Evolutionary conservation across 2,888 invertebrate species (phyloP), one percentile per base, ranked within the genome.

Genomic region (Lissonota sp.): DNA sequence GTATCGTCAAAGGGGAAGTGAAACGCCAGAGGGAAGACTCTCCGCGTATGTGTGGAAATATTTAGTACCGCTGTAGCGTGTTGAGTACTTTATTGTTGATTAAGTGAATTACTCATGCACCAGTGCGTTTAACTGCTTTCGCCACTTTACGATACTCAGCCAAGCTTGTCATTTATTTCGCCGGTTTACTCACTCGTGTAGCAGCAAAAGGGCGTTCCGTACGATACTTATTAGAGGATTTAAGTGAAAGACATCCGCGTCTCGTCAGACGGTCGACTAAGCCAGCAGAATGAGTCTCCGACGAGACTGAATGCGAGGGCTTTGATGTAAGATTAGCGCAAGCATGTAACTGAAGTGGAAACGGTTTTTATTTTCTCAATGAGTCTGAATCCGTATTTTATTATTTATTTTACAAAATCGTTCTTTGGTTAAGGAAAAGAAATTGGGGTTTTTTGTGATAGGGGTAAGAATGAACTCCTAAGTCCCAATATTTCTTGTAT

Each of bases 101-200:
- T 77, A 77, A 77, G 57, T 62, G 57, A 62, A 58, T 77, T 55
- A 76, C 70, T 76, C 57, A 40, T 64, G 70, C 63, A 40, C 70
- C 55, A 63, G 55, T 70, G 63, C 70, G 63, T 70, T 76, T 77
- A 57, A 77, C 57, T 46, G 63, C 42, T 39, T 49, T 40, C 46
- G n/a, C 39, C 40, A 70, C 49, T 77, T 70, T 77, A 77, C 63
- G 76, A 70, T 57, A 64, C 49, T 64, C 63, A 6, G 26, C 12
- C 12, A 51, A 39, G 49, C 8, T 40, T 10, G n/a, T 12, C 46
- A 12, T 14, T 37, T 40, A 14, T 14, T 26, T 26, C 26, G 26
- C 26, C 3, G 26, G 26, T 26, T 26, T 3, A 26, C 26, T 26
- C 39, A 7, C 40, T 14, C 26, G 6, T 12, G 37, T 37, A 39